Evolutionary conservation across 1,140 invertebrate species (phyloP), one percentile per base, ranked within the genome.

Genomic region (Coenobita brevimanus): DNA sequence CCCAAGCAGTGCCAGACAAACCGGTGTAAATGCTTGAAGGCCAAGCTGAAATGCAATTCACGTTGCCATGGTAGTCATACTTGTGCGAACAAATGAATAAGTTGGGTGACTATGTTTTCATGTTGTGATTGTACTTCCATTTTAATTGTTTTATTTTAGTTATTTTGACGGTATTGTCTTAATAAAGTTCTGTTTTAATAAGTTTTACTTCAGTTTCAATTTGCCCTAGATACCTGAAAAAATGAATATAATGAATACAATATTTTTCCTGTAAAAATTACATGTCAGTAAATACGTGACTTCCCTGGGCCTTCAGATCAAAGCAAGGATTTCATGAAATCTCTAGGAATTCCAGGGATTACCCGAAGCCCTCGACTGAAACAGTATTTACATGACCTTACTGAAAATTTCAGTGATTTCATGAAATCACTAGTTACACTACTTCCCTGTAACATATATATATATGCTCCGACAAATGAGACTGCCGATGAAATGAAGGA

Each of bases 31-130:
- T 67, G 30, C 36, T 82, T 67, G 15, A 43, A 57, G 24, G 80
- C 80, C 33, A 82, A 67, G 33, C 80, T 82, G 2, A 82, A 82
- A 82, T 82, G 80, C 62, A 82, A 67, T 67, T 67, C 60, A 64
- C 57, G 80, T 64, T 82, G 62, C 38, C 62, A 69, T 67, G 38
- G 60, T 6, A 82, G 57, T 43, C 43, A 21, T 64, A 36, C 62
- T n/a, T 82, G 80, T 69, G 57, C 60, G 2, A 82, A 82, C 62
- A 64, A 67, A 43, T 82, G 30, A 60, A 60, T 54, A 57, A 13
- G 13, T 54, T 57, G n/a, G 3, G 46, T 80, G 30, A n/a, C 62
- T 67, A 67, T 24, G 62, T 67, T 67, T 67, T 50, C 62, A 67
- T 27, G 4, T 2, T 15, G 27, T 60, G 30, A 33, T 3, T 80